Evolutionary conservation across 1,140 invertebrate species (phyloP), one percentile per base, ranked within the genome.

Genomic region (Drosophila oshimai): DNA sequence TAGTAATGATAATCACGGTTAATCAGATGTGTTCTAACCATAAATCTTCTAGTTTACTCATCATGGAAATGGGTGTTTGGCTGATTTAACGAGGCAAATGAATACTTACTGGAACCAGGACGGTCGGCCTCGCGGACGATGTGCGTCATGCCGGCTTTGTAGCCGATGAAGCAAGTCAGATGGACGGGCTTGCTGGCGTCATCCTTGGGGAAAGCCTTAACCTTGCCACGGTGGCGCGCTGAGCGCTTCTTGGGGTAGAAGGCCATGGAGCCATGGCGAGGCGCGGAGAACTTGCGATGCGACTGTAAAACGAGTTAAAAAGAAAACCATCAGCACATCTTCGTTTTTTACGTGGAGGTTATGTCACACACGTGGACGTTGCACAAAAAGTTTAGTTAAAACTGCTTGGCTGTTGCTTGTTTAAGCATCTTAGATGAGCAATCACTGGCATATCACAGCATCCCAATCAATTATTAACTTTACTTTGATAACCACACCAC

Each of bases 131-230:
- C 99, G 88, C 99, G 94, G 3, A 99, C 97, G 92, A 99, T 96
- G 91, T 99, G 99, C 74, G 98, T 99, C 99, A 99, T 99, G 91
- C 99, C 99, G 91, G 99, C 98, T 92, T 99, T 99, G 92, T 99
- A 99, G 39, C 96, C 98, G 73, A 99, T 94, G 92, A 99, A 99
- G 53, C 98, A 97, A 4, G 99, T 99, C 29, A 99, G 93, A 93
- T 99, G 99, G 4, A 99, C 97, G 26, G 99, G 99, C 91, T 99
- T 99, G 71, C 92, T 95, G 15, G 95, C 93, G 91, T 99, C 98
- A 95, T 99, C 99, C 91, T 98, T 99, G n/a, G 99, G 99, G 93
- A 99, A 99, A 67, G 99, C 96, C 97, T 99, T 99, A 46, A 98
- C 97, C 92, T 99, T 99, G 88, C 99, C 99, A 93, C 98, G 96